A percentile compares a stretch with the other conserved stretches of the same genome.
Evolutionary conservation across 2,888 invertebrate genomes (phyloP).

Genomic region (Macrostomum cliftonense): DNA sequence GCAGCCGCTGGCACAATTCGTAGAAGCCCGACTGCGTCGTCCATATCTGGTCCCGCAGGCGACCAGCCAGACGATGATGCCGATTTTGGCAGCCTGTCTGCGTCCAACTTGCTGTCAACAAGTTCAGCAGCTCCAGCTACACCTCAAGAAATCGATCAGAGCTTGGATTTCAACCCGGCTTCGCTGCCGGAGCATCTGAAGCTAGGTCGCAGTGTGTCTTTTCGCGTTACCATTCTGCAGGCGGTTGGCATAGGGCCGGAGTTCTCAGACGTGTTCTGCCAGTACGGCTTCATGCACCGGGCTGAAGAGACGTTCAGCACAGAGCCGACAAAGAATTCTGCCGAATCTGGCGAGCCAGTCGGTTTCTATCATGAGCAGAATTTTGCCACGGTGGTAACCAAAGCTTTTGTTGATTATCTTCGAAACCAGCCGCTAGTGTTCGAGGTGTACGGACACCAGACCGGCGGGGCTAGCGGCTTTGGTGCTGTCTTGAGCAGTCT

Average conservation of each 20-base stretch:
- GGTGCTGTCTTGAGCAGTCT: no score
- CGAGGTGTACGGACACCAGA: constrained; percentile 70
- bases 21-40: no score
- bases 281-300: constrained; percentile 73
- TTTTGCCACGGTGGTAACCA: constrained; percentile 82
- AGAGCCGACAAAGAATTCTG: constrained; percentile 79
- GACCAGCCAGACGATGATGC: no score
- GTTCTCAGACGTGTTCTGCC: constrained; percentile 97
- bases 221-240: constrained; percentile 87
- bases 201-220: constrained; percentile 76
- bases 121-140: no score
- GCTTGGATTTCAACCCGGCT: no score
- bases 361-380: constrained; percentile 97
- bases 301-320: constrained; percentile 98
- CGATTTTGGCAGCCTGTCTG: no score
- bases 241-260: constrained; percentile 83
- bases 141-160: no score
- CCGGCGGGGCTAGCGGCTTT: constrained; percentile 26
- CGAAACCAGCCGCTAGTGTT: constrained; percentile 93
- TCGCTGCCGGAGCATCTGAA: constrained; percentile 52
- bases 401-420: constrained; percentile 87
- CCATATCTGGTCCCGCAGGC: no score
- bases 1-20: no score
- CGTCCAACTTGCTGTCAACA: no score
- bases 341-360: constrained; percentile 73